Evolutionary conservation across 2,797 vertebrate species (phyloP).

Genomic region (Chelon auratus): DNA sequence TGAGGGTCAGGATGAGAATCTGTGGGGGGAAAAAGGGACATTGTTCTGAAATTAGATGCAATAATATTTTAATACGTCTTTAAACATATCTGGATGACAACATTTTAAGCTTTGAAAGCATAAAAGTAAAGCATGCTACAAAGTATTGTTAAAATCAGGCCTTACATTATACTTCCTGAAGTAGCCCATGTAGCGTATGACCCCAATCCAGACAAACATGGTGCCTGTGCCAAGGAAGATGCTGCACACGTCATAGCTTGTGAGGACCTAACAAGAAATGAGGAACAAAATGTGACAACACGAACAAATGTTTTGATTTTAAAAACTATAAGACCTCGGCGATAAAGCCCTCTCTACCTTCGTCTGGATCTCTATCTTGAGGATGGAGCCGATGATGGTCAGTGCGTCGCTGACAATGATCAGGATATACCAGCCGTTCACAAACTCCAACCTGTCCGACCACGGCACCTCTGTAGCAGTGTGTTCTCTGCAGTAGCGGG

Average conservation of each 20-base stretch:
- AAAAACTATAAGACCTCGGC: neutral
- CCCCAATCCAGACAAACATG: conserved; percentile 96
- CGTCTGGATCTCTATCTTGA: conserved; percentile 94
- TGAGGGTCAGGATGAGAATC: conserved; percentile 93
- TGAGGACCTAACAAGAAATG: conserved; percentile 82
- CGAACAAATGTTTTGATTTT: neutral
- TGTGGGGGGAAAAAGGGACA: conserved; percentile 54
- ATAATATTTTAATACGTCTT: too few species aligned
- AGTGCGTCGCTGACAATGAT: conserved; percentile 92
- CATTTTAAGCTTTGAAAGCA: too few species aligned
- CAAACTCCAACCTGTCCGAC: conserved; percentile 91
- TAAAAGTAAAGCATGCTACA: neutral
- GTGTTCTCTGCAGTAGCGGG: conserved; percentile 81
- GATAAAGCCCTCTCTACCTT: conserved; percentile 81
- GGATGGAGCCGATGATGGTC: conserved; percentile 90
- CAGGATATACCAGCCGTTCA: conserved; percentile 95
- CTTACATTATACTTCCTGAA: conserved; percentile 96
- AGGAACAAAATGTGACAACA: neutral
- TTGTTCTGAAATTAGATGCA: neutral
- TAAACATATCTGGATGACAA: too few species aligned
- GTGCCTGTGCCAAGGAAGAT: conserved; percentile 94
- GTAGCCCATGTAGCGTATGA: conserved; percentile 94
- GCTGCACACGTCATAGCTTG: conserved; percentile 94
- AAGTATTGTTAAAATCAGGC: neutral
- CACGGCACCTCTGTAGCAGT: conserved; percentile 84